A percentile compares a stretch with the other conserved stretches of the same genome.
phyloP scores from a whole-genome alignment of 2,113 vertebrate species.

The Cheilinus undulatus region DNA sequence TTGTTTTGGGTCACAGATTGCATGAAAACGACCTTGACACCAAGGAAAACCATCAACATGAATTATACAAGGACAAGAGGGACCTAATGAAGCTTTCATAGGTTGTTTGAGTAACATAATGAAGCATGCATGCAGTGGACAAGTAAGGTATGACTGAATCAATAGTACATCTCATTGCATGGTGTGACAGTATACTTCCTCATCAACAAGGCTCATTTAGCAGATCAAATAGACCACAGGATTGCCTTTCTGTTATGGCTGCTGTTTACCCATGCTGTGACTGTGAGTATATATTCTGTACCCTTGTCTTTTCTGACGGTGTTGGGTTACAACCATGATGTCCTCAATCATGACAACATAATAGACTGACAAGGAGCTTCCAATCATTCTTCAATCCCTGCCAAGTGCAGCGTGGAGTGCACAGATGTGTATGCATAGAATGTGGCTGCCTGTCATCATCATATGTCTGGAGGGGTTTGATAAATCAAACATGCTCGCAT shows the following conservation, averaged over 20 bases:
- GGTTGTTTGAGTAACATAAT: constrained; percentile 59
- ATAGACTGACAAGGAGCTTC: constrained; percentile 31
- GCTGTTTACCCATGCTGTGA: constrained; percentile 14
- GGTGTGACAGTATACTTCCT: constrained; percentile 17
- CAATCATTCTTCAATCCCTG: constrained; percentile 23
- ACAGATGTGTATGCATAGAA: constrained; percentile 2
- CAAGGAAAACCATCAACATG: constrained; percentile 44
- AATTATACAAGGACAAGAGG: constrained; percentile 41
- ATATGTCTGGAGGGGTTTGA: constrained; percentile 44
- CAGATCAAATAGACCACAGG: not conserved
- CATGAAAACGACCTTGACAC: constrained; percentile 66
- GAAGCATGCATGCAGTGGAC: constrained; percentile 17
- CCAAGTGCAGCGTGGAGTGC: not conserved
- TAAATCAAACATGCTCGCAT: constrained; percentile 57
- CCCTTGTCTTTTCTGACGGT: not conserved
- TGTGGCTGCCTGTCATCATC: constrained; percentile 50
- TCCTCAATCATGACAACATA: constrained; percentile 18
- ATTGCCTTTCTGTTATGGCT: constrained; percentile 16
- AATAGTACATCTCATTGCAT: constrained; percentile 46
- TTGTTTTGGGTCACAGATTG: constrained; percentile 59
- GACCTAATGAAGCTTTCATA: constrained; percentile 46
- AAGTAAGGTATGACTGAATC: constrained; percentile 51
- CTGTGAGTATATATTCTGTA: not conserved
- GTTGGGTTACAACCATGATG: not conserved
- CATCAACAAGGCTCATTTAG: constrained; percentile 35